Evolutionary conservation across 2,888 invertebrate species (phyloP).

Genomic region (Drosophila recens): DNA sequence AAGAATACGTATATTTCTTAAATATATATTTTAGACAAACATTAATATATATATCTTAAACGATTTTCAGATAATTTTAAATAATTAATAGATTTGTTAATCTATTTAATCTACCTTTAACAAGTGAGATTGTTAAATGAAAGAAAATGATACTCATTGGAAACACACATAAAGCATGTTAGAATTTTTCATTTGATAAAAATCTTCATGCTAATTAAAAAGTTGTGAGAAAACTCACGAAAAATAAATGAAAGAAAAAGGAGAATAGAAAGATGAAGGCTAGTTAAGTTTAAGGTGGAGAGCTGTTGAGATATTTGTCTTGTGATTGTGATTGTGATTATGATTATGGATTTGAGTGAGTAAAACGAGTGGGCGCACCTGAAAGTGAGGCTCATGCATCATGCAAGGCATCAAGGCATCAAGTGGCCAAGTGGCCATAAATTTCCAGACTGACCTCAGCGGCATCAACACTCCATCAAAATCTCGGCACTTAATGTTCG

Average conservation of each 20-base stretch:
- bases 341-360: slow-evolving; percentile 53
- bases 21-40: no score
- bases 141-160: not conserved
- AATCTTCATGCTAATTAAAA: slow-evolving; percentile 14
- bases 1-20: no score
- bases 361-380: slow-evolving; percentile 65
- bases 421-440: slow-evolving; percentile 50
- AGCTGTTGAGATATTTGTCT: slow-evolving; percentile 40
- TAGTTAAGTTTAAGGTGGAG: slow-evolving; percentile 21
- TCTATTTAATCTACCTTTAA: not conserved
- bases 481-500: slow-evolving; percentile 68
- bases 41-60: not conserved
- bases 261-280: not conserved
- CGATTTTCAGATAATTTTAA: not conserved
- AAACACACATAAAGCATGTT: slow-evolving; percentile 10
- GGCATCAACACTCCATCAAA: slow-evolving; percentile 76
- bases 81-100: not conserved
- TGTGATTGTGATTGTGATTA: slow-evolving; percentile 50
- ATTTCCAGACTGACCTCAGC: slow-evolving; percentile 64
- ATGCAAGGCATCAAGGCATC: slow-evolving; percentile 23
- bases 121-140: slow-evolving; percentile 4
- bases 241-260: not conserved
- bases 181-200: slow-evolving; percentile 9
- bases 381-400: slow-evolving; percentile 63
- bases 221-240: slow-evolving; percentile 16